Evolutionary conservation across 2,888 invertebrate genomes (phyloP), one percentile per base, ranked within the genome.

Genomic region (Sesia bembeciformis): DNA sequence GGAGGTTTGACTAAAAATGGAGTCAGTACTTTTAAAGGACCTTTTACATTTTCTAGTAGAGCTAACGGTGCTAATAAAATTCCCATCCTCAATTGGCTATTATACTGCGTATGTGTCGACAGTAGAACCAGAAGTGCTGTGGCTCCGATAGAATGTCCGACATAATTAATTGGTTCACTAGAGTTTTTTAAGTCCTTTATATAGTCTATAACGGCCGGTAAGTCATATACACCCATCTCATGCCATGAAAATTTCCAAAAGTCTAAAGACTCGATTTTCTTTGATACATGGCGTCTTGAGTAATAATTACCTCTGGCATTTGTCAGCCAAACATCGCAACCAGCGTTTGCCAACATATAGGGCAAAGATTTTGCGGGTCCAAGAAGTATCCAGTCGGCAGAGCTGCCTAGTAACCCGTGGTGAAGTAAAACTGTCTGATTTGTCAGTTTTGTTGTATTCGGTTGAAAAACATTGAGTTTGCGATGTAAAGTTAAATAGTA

Each of bases 311-410:
- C 85, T 68, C 84, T 74, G 0, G 82, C 77, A 52, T 91, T 91
- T 5, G 81, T 78, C 90, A 81, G 90, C 95, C 86, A 95, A 3
- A 91, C 91, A 55, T 91, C 91, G 58, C 89, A 91, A 0, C 91
- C 91, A 3, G 76, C 76, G 58, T 93, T 82, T 78, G 90, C 83
- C 78, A 95, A 58, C 3, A 81, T 60, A 54, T 84, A 85, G 0
- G 84, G 80, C n/a, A 86, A 68, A 4, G 83, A 79, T 55, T 78
- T 74, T 52, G 65, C 60, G 2, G 80, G 63, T 42, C 84, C 85
- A n/a, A 80, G 64, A 55, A 85, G 59, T 52, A 85, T 69, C 86
- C 86, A 86, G 62, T 85, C 84, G 0, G 78, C 78, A 0, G 86
- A 84, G 59, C 84, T 84, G 4, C 84, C 84, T 0, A 84, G 69